phyloP scores from a whole-genome alignment of 2,888 invertebrate species.

The Rhagonycha fulva region DNA sequence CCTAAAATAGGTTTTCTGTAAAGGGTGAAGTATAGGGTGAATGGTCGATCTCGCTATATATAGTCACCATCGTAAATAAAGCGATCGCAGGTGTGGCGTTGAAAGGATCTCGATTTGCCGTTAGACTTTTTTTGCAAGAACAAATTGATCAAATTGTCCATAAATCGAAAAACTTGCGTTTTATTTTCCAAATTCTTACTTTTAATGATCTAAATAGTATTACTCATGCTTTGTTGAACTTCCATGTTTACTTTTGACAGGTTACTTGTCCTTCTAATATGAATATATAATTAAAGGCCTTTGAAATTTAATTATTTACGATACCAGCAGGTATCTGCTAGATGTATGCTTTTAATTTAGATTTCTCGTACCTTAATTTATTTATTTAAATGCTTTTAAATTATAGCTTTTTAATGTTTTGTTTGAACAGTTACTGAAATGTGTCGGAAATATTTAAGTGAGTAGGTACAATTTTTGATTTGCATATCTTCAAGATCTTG shows the following conservation, averaged over 20 bases:
- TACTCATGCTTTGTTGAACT: not conserved
- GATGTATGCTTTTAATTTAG: not conserved
- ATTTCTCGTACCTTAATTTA: not conserved
- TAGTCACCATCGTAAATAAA: slow-evolving; percentile 42
- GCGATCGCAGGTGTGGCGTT: slow-evolving; percentile 42
- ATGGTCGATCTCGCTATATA: slow-evolving; percentile 40
- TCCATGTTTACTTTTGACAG: not conserved
- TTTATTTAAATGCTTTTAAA: not conserved
- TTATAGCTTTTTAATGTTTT: slow-evolving; percentile 2
- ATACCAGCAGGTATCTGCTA: not conserved
- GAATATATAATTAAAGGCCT: not conserved
- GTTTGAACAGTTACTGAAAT: not conserved
- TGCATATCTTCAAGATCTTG: not conserved
- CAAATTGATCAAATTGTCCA: slow-evolving; percentile 32
- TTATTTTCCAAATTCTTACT: not conserved
- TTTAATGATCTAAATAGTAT: not conserved
- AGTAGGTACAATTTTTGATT: not conserved
- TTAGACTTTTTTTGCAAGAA: slow-evolving; percentile 29
- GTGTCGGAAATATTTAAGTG: not conserved
- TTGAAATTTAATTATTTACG: not conserved
- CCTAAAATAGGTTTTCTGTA: slow-evolving; percentile 34
- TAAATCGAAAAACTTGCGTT: not conserved
- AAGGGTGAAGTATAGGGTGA: slow-evolving; percentile 38
- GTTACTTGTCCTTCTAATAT: not conserved
- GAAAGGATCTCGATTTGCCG: slow-evolving; percentile 38